These are phyloP conservation scores for Ormia ochracea DNA, from an alignment of 2,888 invertebrate species.

Conservation along the genomic window DNA sequence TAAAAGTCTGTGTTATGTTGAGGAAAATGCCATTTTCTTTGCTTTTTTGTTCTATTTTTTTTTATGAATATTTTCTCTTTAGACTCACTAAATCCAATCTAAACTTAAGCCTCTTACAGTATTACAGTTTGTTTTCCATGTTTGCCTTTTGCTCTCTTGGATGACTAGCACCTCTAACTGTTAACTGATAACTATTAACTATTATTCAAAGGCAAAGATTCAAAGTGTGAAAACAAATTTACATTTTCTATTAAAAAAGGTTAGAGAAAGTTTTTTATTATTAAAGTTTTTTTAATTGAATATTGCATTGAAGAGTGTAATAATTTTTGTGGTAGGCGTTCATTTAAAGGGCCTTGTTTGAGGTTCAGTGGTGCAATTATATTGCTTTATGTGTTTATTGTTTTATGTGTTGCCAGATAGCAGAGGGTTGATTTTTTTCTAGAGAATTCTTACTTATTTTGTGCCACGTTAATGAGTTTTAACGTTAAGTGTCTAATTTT, in stretches of 20 bases:
- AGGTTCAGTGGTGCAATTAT: background rate
- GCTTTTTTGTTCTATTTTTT: background rate
- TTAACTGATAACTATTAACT: too few species aligned
- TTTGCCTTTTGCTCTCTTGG: background rate
- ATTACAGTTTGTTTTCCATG: background rate
- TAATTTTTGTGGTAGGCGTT: background rate
- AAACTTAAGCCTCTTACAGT: slow-evolving; percentile 4
- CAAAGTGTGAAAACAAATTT: slow-evolving; percentile 48
- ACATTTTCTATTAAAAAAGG: slow-evolving; percentile 43
- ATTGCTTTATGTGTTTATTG: too few species aligned
- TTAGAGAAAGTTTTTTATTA: slow-evolving; percentile 4
- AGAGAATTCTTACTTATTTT: too few species aligned
- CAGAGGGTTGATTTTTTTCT: too few species aligned
- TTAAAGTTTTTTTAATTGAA: slow-evolving; percentile 29
- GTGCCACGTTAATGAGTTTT: too few species aligned
- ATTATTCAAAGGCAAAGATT: slow-evolving; percentile 6
- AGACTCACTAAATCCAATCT: slow-evolving; percentile 3
- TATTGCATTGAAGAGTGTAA: background rate
- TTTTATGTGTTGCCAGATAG: too few species aligned
- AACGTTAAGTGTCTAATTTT: too few species aligned
- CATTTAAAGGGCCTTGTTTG: background rate
- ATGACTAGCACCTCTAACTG: background rate
- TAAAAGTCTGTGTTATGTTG: background rate
- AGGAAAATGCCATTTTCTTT: background rate
- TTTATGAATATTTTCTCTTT: background rate